Conservation (phyloP, 2,888 invertebrate genomes). For the Hesperia comma region DNA sequence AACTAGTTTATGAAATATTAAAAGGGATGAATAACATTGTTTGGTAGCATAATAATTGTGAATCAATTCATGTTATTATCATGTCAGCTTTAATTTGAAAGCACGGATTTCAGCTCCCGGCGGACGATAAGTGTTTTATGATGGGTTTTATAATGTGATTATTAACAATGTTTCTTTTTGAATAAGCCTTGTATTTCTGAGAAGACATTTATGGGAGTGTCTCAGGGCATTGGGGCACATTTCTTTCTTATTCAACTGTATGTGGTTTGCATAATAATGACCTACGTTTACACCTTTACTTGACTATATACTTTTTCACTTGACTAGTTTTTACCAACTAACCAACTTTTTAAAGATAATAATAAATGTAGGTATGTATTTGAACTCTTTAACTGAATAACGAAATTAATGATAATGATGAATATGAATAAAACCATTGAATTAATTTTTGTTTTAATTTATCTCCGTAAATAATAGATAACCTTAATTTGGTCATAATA, state of each 20-base stretch:
- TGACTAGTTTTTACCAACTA: no score
- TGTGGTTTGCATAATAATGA: slow-evolving; percentile 20
- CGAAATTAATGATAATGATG: no score
- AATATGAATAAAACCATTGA: no score
- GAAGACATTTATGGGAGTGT: slow-evolving; percentile 24
- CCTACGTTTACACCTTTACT: background rate
- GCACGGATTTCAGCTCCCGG: slow-evolving; percentile 51
- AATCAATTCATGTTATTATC: slow-evolving; percentile 78
- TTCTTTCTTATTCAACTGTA: slow-evolving; percentile 6
- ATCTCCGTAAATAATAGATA: no score
- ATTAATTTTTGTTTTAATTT: no score
- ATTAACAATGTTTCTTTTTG: slow-evolving; percentile 43
- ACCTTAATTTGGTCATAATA: no score
- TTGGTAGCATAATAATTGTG: slow-evolving; percentile 70
- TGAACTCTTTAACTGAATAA: no score
- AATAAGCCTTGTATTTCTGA: slow-evolving; percentile 15
- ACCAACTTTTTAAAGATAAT: no score
- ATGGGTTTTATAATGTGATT: slow-evolving; percentile 51
- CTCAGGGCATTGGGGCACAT: slow-evolving; percentile 26
- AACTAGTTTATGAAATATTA: slow-evolving; percentile 77
- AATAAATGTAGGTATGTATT: no score
- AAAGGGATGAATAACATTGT: slow-evolving; percentile 64
- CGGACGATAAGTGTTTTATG: slow-evolving; percentile 61
- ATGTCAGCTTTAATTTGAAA: slow-evolving; percentile 76
- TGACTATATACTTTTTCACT: no score